Evolutionary conservation across 1,140 invertebrate genomes (phyloP), one percentile per base, ranked within the genome.

Genomic region (Magallana angulata): DNA sequence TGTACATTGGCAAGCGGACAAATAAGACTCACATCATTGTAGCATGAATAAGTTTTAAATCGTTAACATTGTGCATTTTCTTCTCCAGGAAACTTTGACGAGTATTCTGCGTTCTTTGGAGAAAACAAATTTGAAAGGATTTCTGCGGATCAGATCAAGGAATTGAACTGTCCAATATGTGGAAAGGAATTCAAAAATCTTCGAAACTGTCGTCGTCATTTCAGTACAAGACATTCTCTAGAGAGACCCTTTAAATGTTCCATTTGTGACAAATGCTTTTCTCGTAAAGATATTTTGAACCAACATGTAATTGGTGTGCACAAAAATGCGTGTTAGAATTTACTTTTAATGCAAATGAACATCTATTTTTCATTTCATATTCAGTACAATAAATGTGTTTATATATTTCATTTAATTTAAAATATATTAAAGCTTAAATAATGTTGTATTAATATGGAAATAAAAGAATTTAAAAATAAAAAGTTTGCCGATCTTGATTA

Each of bases 121-220:
- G 68, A 76, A 9, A 76, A 9, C 68, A 76, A 30, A 30, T 30
- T 36, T 76, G 24, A 76, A 76, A 76, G 68, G 36, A 76, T 76
- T 76, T 18, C 36, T 76, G 68, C 68, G 36, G 68, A 76, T 30
- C 18, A 76, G 68, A 76, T 76, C 24, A 76, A 76, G 68, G 68
- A 76, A 12, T 76, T 76, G 68, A 30, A 76, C 9, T 76, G 68
- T 24, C 68, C 68, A 7, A 24, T 76, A 18, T 76, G 68, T 76
- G 68, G 68, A 76, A 76, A 76, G 36, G 68, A 76, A 76, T 76
- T 76, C 36, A 76, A 76, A 76, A 76, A 76, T 76, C 68, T 76
- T 76, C 68, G 68, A 36, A 76, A 76, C 14, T 76, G 68, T 30
- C 68, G 68, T 12, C 18, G 68, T 30, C 68, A 76, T 76, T 76